These are phyloP conservation scores for Hydrolagus colliei DNA, from an alignment of 2,797 vertebrate genomes.

Conservation along the genomic window DNA sequence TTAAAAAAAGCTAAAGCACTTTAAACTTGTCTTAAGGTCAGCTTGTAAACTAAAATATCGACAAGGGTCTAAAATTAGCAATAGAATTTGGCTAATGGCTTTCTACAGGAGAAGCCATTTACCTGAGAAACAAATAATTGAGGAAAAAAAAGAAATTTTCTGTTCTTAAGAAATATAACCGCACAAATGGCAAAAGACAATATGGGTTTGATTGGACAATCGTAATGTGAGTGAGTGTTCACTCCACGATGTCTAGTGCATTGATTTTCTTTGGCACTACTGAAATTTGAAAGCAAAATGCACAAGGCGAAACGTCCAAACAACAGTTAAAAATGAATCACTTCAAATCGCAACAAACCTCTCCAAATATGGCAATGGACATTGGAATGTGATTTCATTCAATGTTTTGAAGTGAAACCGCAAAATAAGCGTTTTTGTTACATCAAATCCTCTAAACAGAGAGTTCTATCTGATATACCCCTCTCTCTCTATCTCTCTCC, in stretches of 20 bases:
- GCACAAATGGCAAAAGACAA: not conserved
- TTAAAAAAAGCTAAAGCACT: not conserved
- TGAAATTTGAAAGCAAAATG: too few species aligned
- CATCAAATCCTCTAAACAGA: too few species aligned
- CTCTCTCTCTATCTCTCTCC: too few species aligned
- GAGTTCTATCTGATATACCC: too few species aligned
- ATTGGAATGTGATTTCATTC: too few species aligned
- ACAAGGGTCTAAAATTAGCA: not conserved
- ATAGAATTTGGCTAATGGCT: not conserved
- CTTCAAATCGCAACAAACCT: too few species aligned
- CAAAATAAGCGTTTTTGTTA: too few species aligned
- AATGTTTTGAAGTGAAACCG: too few species aligned
- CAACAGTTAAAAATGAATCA: too few species aligned
- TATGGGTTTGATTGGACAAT: not conserved
- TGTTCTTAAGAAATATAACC: not conserved
- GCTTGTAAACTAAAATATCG: not conserved
- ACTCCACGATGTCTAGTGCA: not conserved
- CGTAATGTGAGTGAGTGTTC: not conserved
- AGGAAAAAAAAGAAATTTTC: not conserved
- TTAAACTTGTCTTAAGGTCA: not conserved
- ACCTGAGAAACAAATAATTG: constrained; percentile 10
- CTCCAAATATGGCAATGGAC: too few species aligned
- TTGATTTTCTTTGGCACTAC: constrained; percentile 2
- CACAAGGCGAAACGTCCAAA: too few species aligned
- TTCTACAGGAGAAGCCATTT: not conserved